phyloP scores from a whole-genome alignment of 2,797 vertebrate species.

The Molossus alvarezi region DNA sequence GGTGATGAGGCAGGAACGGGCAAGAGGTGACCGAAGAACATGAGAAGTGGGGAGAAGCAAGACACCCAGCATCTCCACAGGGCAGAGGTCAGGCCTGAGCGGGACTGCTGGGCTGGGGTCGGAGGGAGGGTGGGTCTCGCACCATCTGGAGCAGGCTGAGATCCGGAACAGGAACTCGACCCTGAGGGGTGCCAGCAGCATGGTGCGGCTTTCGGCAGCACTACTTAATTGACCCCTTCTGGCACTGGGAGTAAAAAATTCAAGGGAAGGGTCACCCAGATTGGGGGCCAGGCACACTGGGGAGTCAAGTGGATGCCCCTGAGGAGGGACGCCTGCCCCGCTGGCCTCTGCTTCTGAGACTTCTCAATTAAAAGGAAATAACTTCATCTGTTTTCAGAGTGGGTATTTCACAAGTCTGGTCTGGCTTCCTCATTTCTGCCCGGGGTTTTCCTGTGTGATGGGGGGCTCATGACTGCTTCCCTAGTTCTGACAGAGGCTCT shows the following conservation, averaged over 20 bases:
- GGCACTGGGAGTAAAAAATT: not conserved
- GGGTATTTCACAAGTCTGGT: not conserved
- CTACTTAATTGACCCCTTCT: not conserved
- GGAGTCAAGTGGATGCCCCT: not conserved
- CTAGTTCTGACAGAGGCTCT: fast-evolving
- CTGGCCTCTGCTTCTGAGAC: not conserved
- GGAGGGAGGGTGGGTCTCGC: not conserved
- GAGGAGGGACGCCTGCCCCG: too few species aligned
- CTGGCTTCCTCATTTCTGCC: not conserved
- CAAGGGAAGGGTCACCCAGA: fast-evolving
- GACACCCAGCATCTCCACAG: fast-evolving
- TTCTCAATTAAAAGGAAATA: not conserved
- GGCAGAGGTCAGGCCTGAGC: not conserved
- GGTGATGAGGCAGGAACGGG: not conserved
- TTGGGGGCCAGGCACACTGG: not conserved
- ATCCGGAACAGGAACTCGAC: not conserved
- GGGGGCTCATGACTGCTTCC: not conserved
- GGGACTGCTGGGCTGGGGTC: fast-evolving
- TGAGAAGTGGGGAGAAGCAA: fast-evolving
- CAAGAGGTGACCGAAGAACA: not conserved
- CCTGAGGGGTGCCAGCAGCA: not conserved
- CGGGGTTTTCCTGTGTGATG: not conserved
- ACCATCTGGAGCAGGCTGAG: not conserved
- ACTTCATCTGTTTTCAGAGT: not conserved
- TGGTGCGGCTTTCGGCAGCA: not conserved